Percentiles rank a stretch among this genome's conserved stretches.
Evolutionary conservation across 2,888 invertebrate species (phyloP).

Genomic region (Eupithecia subfuscata): DNA sequence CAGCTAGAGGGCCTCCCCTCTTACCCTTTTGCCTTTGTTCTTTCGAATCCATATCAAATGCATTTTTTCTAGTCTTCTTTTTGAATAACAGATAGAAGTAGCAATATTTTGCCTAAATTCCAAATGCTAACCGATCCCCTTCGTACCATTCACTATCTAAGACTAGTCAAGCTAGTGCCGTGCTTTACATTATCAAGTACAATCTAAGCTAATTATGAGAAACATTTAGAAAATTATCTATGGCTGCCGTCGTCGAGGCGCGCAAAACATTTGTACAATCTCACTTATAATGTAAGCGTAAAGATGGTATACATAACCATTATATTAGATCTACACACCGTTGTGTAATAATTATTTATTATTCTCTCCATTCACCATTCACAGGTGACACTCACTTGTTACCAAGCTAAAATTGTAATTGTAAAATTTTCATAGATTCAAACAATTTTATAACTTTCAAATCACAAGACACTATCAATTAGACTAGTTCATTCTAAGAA

Average conservation of each 20-base stretch:
- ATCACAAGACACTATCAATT: conserved; percentile 75
- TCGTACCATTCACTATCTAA: conserved; percentile 31
- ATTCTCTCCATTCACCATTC: conserved; percentile 52
- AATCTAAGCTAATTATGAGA: conserved; percentile 36
- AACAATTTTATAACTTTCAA: conserved; percentile 63
- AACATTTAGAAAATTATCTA: conserved; percentile 37
- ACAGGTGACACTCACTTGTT: conserved; percentile 57
- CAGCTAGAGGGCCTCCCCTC: conserved; percentile 18
- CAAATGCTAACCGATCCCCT: conserved; percentile 5
- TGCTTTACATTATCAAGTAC: conserved; percentile 34
- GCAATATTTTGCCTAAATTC: conserved; percentile 3
- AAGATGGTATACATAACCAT: conserved; percentile 67
- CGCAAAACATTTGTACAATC: conserved; percentile 61
- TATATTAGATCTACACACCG: conserved; percentile 62
- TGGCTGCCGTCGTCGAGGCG: conserved; percentile 37
- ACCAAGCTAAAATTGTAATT: conserved; percentile 68
- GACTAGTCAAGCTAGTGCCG: conserved; percentile 29
- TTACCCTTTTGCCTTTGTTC: conserved; percentile 7
- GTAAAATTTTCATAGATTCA: conserved; percentile 59
- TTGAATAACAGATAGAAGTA: conserved; percentile 5
- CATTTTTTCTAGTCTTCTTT: conserved; percentile 1
- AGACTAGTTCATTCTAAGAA: conserved; percentile 75
- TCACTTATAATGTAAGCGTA: conserved; percentile 69
- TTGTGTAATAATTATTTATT: conserved; percentile 53
- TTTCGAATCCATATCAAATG: conserved; percentile 9